phyloP scores from a whole-genome alignment of 2,888 invertebrate species.

The Eustalomyia histrio region DNA sequence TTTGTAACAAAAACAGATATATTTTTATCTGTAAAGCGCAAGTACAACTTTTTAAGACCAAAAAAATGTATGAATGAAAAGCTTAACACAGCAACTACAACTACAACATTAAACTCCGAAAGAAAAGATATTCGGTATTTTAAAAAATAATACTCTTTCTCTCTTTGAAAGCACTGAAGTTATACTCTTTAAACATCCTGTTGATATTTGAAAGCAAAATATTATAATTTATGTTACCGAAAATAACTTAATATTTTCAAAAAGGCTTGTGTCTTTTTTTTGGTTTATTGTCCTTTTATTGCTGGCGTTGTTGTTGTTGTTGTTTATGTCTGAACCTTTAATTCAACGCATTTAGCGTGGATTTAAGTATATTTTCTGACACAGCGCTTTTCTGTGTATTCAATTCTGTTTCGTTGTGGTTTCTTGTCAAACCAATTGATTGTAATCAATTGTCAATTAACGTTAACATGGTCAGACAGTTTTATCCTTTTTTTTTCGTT shows the following conservation, averaged over 20 bases:
- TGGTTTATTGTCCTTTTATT: background rate
- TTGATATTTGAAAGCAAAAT: conserved; percentile 45
- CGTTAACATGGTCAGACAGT: conserved; percentile 46
- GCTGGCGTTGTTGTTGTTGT: conserved; percentile 5
- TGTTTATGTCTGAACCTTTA: conserved; percentile 49
- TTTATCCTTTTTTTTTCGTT: conserved; percentile 33
- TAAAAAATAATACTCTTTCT: conserved; percentile 1
- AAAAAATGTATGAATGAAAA: conserved; percentile 59
- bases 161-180: conserved; percentile 2
- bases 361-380: conserved; percentile 25
- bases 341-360: conserved; percentile 40
- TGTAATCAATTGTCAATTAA: conserved; percentile 63
- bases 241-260: background rate
- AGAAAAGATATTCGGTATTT: background rate
- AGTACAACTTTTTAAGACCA: conserved; percentile 29
- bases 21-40: conserved; percentile 28
- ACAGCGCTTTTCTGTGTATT: background rate
- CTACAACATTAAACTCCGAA: conserved; percentile 31
- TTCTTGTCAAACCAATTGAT: conserved; percentile 50
- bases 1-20: conserved; percentile 34
- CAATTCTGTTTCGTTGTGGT: background rate
- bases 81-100: background rate
- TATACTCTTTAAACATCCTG: conserved; percentile 61
- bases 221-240: background rate
- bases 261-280: background rate